These are phyloP conservation scores for Taxidea taxus DNA, from an alignment of 2,113 vertebrate genomes.

Conservation along the genomic window DNA sequence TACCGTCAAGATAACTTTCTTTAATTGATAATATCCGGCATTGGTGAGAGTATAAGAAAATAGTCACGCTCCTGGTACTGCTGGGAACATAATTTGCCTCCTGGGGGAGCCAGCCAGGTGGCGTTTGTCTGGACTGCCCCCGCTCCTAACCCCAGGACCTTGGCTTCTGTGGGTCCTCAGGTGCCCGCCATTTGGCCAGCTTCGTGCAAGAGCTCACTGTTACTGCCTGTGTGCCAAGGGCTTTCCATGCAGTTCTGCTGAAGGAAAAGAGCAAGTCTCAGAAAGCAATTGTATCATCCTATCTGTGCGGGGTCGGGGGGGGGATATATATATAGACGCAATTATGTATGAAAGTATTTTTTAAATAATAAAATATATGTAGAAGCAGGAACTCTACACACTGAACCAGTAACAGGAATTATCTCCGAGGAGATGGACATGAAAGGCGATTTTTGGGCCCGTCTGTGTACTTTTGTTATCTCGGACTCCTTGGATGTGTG, in stretches of 20 bases:
- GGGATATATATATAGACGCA: neutral
- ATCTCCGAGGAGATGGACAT: neutral
- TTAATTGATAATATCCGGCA: neutral
- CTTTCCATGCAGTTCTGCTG: neutral
- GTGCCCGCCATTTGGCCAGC: neutral
- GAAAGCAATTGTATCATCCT: neutral
- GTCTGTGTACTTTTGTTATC: neutral
- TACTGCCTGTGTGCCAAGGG: neutral
- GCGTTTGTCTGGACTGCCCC: accelerated
- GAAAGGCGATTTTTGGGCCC: neutral
- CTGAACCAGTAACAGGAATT: neutral
- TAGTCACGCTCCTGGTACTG: neutral
- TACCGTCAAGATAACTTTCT: neutral
- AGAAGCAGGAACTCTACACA: neutral
- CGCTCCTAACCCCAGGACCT: neutral
- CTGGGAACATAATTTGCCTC: no score
- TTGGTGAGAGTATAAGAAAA: neutral
- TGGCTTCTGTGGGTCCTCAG: neutral
- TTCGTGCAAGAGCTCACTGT: neutral
- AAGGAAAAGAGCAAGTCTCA: neutral
- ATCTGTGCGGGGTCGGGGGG: neutral
- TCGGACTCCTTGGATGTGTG: neutral
- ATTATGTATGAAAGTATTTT: neutral
- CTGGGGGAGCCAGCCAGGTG: neutral
- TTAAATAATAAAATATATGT: neutral